Evolutionary conservation across 1,140 invertebrate genomes (phyloP).

Genomic region (Vanessa atalanta): DNA sequence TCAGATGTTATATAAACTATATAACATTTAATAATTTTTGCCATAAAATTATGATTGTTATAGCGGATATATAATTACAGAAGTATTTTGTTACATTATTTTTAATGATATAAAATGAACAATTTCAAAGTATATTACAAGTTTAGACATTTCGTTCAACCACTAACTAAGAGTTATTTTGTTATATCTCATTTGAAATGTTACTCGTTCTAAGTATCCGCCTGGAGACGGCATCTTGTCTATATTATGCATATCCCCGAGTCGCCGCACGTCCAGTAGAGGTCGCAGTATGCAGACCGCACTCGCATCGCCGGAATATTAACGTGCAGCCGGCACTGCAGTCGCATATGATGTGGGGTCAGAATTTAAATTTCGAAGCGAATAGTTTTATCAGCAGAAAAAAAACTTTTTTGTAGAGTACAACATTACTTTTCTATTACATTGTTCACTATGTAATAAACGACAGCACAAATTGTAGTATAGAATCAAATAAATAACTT

Average conservation of each 20-base stretch:
- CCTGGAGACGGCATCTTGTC: neutral
- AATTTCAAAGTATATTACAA: too few relatives aligned
- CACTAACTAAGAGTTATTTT: neutral
- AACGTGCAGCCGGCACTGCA: neutral
- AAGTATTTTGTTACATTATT: too few relatives aligned
- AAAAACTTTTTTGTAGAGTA: neutral
- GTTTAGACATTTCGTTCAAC: neutral
- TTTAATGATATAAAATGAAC: too few relatives aligned
- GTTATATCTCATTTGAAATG: neutral
- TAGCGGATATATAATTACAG: too few relatives aligned
- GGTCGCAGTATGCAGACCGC: slow-evolving; percentile 10
- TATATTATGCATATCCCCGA: slow-evolving; percentile 3
- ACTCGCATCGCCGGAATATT: slow-evolving; percentile 3
- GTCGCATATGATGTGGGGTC: neutral
- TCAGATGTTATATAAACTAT: too few relatives aligned
- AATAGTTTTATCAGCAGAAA: neutral
- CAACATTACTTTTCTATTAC: too few relatives aligned
- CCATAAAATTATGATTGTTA: too few relatives aligned
- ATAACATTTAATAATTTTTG: too few relatives aligned
- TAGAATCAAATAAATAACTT: too few relatives aligned
- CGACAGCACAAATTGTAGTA: too few relatives aligned
- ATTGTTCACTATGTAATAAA: too few relatives aligned
- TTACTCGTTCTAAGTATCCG: neutral
- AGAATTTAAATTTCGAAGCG: neutral
- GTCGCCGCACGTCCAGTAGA: neutral